These are phyloP conservation scores for Proterorhinus semilunaris DNA, from an alignment of 2,113 vertebrate genomes.

Conservation along the genomic window DNA sequence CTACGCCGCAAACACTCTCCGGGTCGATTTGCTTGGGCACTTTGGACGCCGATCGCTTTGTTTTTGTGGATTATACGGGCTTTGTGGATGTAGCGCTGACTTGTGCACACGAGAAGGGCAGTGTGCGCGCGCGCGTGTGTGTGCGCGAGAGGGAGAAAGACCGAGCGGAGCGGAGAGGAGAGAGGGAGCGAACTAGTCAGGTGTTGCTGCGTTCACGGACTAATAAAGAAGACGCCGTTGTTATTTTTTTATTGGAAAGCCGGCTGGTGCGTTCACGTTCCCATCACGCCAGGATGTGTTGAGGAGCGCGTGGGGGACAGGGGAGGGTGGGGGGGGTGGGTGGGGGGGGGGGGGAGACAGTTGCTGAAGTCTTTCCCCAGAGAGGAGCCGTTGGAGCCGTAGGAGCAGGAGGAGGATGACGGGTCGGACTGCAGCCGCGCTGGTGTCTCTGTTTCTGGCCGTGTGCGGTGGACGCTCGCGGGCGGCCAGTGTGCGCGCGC, in stretches of 20 bases:
- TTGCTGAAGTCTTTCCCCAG: conserved; percentile 16
- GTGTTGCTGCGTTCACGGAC: not conserved
- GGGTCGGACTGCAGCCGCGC: conserved; percentile 7
- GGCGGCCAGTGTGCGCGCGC: conserved; percentile 52
- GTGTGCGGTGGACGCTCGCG: conserved; percentile 26
- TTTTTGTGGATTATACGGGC: conserved; percentile 5
- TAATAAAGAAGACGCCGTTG: not conserved
- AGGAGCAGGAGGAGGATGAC: conserved; percentile 24
- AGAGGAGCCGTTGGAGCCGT: conserved; percentile 5
- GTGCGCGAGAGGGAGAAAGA: not conserved
- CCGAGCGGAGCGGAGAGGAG: not conserved
- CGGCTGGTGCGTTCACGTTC: not conserved
- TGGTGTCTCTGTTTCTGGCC: conserved; percentile 36
- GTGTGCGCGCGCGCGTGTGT: not conserved
- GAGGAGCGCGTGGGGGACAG: not conserved
- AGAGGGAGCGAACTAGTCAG: not conserved
- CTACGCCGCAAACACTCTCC: not conserved
- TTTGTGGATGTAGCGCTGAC: conserved; percentile 29
- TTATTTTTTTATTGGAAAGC: not conserved
- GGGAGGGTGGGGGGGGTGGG: too few relatives aligned
- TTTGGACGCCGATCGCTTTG: conserved; percentile 8
- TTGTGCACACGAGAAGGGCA: conserved; percentile 47
- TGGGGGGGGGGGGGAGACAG: not conserved
- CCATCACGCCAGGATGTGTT: conserved; percentile 34
- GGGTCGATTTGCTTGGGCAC: not conserved